Percentiles rank a stretch among this genome's conserved stretches.
Conservation (phyloP, 92 coral and sea anemone genomes). For the Porites lobata region DNA sequence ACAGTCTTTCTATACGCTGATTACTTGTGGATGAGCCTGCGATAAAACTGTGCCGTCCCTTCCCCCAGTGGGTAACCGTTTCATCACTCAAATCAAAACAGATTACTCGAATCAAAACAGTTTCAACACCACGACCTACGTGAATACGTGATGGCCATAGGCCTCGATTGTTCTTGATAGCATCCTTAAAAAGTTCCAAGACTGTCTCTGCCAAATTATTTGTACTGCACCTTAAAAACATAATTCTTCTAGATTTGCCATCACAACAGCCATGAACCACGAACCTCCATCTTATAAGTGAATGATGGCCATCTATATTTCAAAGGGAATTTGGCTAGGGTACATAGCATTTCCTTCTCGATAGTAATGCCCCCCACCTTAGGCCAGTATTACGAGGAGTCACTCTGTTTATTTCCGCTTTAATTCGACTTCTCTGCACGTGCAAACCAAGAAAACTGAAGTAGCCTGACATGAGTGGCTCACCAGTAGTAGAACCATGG, state of each 20-base stretch:
- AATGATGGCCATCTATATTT: constrained; percentile 44
- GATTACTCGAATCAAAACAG: constrained; percentile 56
- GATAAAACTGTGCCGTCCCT: constrained; percentile 58
- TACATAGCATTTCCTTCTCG: constrained; percentile 54
- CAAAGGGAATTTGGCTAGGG: constrained; percentile 46
- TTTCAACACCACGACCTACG: constrained; percentile 73
- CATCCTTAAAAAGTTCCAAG: constrained; percentile 49
- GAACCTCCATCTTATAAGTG: constrained; percentile 72
- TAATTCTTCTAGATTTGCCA: constrained; percentile 73
- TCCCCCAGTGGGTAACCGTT: constrained; percentile 22
- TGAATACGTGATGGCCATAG: constrained; percentile 78
- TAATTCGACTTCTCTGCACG: constrained; percentile 57
- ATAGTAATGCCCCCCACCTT: constrained; percentile 68
- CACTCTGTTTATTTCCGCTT: constrained; percentile 58
- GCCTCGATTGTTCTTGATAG: constrained; percentile 60
- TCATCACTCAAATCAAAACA: constrained; percentile 59
- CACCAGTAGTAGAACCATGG: constrained; percentile 78
- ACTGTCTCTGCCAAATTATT: constrained; percentile 41
- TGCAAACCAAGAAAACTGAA: constrained; percentile 57
- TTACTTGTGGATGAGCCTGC: constrained; percentile 76
- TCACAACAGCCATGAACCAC: constrained; percentile 81
- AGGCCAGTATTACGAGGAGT: constrained; percentile 74
- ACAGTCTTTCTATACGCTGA: constrained; percentile 73
- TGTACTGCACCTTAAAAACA: constrained; percentile 43
- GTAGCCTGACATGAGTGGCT: constrained; percentile 69